phyloP scores from a whole-genome alignment of 92 coral and sea anemone species.

The Porites rus region DNA sequence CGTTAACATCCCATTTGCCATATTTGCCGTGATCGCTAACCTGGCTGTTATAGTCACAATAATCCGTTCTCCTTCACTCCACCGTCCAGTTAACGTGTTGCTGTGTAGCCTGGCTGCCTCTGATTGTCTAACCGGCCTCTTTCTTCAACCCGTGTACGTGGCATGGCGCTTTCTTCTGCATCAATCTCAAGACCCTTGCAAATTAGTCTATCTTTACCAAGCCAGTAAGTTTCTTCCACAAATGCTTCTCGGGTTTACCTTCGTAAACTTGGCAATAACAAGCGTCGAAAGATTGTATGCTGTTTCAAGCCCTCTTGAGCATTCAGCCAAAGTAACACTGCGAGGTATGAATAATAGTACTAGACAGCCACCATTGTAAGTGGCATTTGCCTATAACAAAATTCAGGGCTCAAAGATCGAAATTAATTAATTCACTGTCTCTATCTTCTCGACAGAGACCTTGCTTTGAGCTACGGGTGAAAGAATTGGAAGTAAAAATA shows the following conservation, averaged over 20 bases:
- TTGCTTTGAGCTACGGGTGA: too few species aligned
- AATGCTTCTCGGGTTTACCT: slow-evolving; percentile 12
- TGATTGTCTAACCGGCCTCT: slow-evolving; percentile 56
- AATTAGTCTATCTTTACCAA: slow-evolving; percentile 10
- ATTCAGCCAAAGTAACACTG: neutral
- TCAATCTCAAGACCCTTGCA: neutral
- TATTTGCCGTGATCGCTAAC: slow-evolving; percentile 16
- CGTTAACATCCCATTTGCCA: slow-evolving; percentile 16
- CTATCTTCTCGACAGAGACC: too few species aligned
- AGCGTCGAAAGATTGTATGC: slow-evolving; percentile 27
- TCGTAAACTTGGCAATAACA: slow-evolving; percentile 28
- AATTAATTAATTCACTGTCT: too few species aligned
- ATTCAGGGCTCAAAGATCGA: too few species aligned
- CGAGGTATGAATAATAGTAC: slow-evolving; percentile 5
- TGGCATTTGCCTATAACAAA: too few species aligned
- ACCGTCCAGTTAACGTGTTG: slow-evolving; percentile 49
- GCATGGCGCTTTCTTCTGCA: slow-evolving; percentile 41
- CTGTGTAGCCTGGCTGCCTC: slow-evolving; percentile 60
- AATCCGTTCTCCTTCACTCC: slow-evolving; percentile 36
- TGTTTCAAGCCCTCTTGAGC: slow-evolving; percentile 6
- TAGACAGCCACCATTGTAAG: too few species aligned
- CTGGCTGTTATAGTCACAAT: slow-evolving; percentile 43
- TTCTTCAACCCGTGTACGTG: slow-evolving; percentile 39
- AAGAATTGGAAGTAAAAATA: too few species aligned
- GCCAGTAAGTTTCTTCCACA: slow-evolving; percentile 19